Percentiles rank a stretch among this genome's conserved stretches.
Evolutionary conservation across 2,888 invertebrate genomes (phyloP).

Genomic region (Drosophila falleni): DNA sequence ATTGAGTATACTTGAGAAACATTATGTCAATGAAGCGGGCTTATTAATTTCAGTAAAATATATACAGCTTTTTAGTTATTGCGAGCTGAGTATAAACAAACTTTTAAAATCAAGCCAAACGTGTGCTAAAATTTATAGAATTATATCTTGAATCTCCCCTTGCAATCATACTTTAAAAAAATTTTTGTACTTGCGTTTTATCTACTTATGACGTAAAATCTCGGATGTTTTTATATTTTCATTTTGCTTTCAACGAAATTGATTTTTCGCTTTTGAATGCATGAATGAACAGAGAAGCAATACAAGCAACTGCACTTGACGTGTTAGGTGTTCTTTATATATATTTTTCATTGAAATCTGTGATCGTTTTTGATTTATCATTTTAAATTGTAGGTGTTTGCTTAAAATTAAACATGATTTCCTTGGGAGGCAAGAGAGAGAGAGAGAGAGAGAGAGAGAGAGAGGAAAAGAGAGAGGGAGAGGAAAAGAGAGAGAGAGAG

Average conservation of each 20-base stretch:
- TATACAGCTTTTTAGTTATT: background rate
- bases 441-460: background rate
- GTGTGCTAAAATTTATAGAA: constrained; percentile 3
- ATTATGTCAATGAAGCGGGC: constrained; percentile 4
- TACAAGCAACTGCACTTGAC: constrained; percentile 17
- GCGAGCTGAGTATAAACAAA: background rate
- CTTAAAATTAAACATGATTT: background rate
- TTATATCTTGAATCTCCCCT: background rate
- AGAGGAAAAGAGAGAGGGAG: constrained; percentile 3
- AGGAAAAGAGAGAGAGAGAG: constrained; percentile 4
- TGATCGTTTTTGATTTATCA: background rate
- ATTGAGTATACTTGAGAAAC: constrained; percentile 18
- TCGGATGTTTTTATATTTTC: background rate
- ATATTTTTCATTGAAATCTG: background rate
- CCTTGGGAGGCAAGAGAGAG: background rate
- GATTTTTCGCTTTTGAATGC: constrained; percentile 10
- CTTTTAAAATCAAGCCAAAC: constrained; percentile 7
- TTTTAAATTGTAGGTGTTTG: constrained; percentile 14
- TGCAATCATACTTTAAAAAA: background rate
- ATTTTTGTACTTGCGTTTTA: constrained; percentile 4
- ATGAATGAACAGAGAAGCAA: constrained; percentile 2
- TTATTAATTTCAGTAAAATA: background rate
- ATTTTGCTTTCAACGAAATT: too few species aligned
- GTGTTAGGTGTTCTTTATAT: background rate
- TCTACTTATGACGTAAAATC: constrained; percentile 5